Evolutionary conservation across 2,888 invertebrate genomes (phyloP), one percentile per base, ranked within the genome.

Genomic region (Mythimna vitellina): DNA sequence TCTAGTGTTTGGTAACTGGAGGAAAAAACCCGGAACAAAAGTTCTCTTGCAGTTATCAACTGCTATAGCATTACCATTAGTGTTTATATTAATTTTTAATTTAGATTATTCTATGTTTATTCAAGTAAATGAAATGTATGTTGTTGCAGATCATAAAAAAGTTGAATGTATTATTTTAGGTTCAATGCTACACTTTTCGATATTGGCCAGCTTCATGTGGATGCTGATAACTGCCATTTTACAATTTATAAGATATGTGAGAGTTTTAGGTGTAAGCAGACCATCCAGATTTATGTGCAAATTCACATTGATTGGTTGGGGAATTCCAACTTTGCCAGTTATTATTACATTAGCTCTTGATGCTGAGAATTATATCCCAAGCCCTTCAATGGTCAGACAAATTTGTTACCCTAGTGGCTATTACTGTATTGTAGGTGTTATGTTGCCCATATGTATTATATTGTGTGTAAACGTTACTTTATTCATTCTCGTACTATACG

Each of bases 121-220:
- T 63, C 80, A 89, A 75, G 72, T 86, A n/a, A 79, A 92, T 57
- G 92, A 88, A 53, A 71, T 78, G 25, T 89, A 86, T 65, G 68
- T 77, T 42, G 82, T 93, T 38, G 82, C 89, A 53, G 86, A 93
- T 57, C 67, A 90, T 66, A 91, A 86, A 86, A 89, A 85, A 83
- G 87, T 80, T 32, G 74, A 93, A 53, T 98, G 98, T 86, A 95
- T 97, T 57, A 83, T 93, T n/a, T 92, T 97, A 20, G 97, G 97
- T 6, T 96, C 97, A 10, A 83, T 97, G 8, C 90, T 98, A 54
- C 98, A 98, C 86, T 98, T 97, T 89, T 97, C 97, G 29, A 96
- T 98, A 51, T 91, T 98, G 61, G 96, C 97, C 3, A 96, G 97
- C 77, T 98, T 98, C 86, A 96, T 96, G 86, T 98, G 98, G 98